These are phyloP conservation scores for Schizaphis graminum DNA, from an alignment of 2,888 invertebrate species.

Conservation along the genomic window DNA sequence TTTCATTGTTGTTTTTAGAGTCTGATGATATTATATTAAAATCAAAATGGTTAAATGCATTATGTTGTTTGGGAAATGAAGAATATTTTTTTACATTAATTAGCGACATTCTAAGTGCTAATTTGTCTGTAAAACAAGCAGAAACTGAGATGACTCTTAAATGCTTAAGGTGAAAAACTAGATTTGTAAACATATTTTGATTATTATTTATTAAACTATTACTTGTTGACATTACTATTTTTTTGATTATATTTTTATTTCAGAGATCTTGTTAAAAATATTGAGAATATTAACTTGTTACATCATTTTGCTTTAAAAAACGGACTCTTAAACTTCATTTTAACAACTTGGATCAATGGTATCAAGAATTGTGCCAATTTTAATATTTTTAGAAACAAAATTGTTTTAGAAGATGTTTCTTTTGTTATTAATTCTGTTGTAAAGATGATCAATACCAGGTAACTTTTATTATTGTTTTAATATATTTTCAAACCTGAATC, in stretches of 20 bases:
- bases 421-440: slow-evolving; percentile 49
- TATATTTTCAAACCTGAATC: not conserved
- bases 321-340: slow-evolving; percentile 28
- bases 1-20: slow-evolving; percentile 16
- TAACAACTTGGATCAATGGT: slow-evolving; percentile 56
- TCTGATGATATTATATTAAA: slow-evolving; percentile 48
- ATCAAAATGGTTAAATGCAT: slow-evolving; percentile 54
- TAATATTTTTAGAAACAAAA: slow-evolving; percentile 42
- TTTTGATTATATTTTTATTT: slow-evolving; percentile 5
- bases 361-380: slow-evolving; percentile 27
- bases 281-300: slow-evolving; percentile 47
- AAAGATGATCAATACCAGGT: slow-evolving; percentile 30
- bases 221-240: not conserved
- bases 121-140: slow-evolving; percentile 30
- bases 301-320: slow-evolving; percentile 44
- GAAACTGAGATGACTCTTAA: slow-evolving; percentile 30
- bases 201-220: not conserved
- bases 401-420: slow-evolving; percentile 49
- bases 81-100: slow-evolving; percentile 54
- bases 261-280: slow-evolving; percentile 40
- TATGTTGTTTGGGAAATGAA: slow-evolving; percentile 53
- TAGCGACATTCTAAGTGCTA: slow-evolving; percentile 2
- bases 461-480: slow-evolving; percentile 7
- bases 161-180: slow-evolving; percentile 44
- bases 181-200: not conserved